phyloP scores from a whole-genome alignment of 2,797 vertebrate species.

The Cetoscarus ocellatus region DNA sequence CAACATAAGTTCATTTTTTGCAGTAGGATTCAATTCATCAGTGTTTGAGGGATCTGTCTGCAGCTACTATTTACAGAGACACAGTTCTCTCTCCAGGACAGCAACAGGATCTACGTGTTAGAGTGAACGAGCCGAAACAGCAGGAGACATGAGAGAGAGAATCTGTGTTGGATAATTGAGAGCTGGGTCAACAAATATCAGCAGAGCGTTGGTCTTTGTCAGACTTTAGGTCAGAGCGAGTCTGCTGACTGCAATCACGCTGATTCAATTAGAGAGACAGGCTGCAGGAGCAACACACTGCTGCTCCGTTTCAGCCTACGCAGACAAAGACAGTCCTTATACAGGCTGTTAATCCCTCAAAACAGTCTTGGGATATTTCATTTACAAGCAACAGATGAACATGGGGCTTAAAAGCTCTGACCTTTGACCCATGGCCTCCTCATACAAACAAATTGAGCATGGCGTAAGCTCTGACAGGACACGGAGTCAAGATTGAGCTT shows the following conservation, averaged over 20 bases:
- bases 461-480: no score
- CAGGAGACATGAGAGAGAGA: neutral
- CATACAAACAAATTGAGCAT: no score
- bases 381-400: no score
- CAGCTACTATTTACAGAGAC: no score
- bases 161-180: conserved; percentile 6
- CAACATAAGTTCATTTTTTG: no score
- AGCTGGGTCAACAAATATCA: conserved; percentile 5
- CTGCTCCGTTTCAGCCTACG: neutral
- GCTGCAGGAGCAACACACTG: neutral
- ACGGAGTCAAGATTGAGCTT: no score
- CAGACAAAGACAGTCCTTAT: neutral
- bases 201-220: neutral
- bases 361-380: no score
- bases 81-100: neutral
- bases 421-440: no score
- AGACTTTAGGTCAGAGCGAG: conserved; percentile 1
- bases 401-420: no score
- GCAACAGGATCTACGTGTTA: neutral
- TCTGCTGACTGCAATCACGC: conserved; percentile 9
- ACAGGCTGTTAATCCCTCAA: no score
- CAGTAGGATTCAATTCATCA: no score
- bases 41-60: neutral
- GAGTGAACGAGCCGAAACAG: neutral
- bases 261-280: conserved; percentile 7